phyloP scores from a whole-genome alignment of 1,140 invertebrate species.

The Macrotrachela quadricornifera region DNA sequence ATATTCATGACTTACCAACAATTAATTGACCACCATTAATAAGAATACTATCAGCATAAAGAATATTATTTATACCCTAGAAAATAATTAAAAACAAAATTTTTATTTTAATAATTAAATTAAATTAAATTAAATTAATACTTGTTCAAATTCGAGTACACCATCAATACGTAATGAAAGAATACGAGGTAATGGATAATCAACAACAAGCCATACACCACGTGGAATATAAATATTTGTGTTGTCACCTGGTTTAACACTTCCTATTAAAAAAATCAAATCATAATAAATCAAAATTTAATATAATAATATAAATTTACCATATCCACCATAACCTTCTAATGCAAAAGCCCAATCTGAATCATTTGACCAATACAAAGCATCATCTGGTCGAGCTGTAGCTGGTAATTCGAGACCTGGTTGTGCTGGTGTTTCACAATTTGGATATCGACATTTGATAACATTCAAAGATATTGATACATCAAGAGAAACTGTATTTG shows the following conservation, averaged over 20 bases:
- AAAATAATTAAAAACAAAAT: not conserved
- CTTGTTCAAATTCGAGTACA: constrained; percentile 15
- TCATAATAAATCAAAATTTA: not conserved
- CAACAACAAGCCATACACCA: constrained; percentile 20
- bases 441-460: constrained; percentile 17
- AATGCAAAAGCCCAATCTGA: not conserved
- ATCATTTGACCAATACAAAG: constrained; percentile 13
- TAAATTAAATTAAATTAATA: constrained; percentile 4
- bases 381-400: constrained; percentile 9
- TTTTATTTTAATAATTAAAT: constrained; percentile 6
- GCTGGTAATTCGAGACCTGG: constrained; percentile 14
- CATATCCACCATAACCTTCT: not conserved
- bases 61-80: constrained; percentile 3
- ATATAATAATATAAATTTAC: not conserved
- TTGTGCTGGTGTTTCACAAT: constrained; percentile 18
- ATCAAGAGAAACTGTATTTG: no score
- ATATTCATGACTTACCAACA: constrained; percentile 8
- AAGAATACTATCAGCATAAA: constrained; percentile 16
- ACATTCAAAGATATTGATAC: not conserved
- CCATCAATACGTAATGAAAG: constrained; percentile 18
- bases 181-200: constrained; percentile 13
- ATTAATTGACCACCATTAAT: constrained; percentile 20
- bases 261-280: not conserved
- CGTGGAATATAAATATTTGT: not conserved
- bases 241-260: not conserved